These are phyloP conservation scores for Melanostoma mellinum DNA, from an alignment of 2,888 invertebrate genomes.

Conservation along the genomic window DNA sequence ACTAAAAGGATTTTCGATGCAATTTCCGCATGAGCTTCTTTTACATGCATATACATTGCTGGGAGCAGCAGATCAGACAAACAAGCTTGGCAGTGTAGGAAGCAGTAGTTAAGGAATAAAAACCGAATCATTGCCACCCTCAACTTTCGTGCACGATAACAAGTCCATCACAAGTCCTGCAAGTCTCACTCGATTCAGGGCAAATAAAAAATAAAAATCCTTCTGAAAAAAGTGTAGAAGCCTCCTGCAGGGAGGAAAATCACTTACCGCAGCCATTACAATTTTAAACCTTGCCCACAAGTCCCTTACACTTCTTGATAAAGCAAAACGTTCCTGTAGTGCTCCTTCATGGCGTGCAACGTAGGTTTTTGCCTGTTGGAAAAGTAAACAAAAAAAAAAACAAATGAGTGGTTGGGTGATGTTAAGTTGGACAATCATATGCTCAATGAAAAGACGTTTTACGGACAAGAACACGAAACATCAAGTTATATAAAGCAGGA, in stretches of 20 bases:
- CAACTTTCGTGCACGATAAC: conserved; percentile 22
- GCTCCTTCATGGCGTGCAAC: conserved; percentile 95
- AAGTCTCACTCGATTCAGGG: conserved; percentile 46
- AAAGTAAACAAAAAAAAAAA: conserved; percentile 33
- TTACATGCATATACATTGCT: conserved; percentile 36
- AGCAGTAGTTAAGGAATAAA: conserved; percentile 53
- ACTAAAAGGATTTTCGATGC: conserved; percentile 69
- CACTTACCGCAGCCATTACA: conserved; percentile 88
- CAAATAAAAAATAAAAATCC: conserved; percentile 13
- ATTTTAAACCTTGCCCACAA: conserved; percentile 93
- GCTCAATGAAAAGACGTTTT: conserved; percentile 21
- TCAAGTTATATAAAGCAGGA: no score
- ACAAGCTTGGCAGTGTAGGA: conserved; percentile 43
- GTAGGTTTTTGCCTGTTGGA: conserved; percentile 89
- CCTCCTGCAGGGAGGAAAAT: conserved; percentile 73
- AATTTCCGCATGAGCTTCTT: conserved; percentile 67
- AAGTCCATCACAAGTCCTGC: conserved; percentile 15
- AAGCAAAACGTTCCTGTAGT: conserved; percentile 93
- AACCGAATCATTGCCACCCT: conserved; percentile 61
- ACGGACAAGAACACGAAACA: conserved; percentile 30
- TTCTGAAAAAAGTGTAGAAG: conserved; percentile 26
- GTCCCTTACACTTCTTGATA: conserved; percentile 92
- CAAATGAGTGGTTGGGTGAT: conserved; percentile 19
- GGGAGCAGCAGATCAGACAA: conserved; percentile 50
- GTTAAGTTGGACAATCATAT: conserved; percentile 10